Conservation (phyloP, 2,113 vertebrate genomes). For the Vanacampus margaritifer region DNA sequence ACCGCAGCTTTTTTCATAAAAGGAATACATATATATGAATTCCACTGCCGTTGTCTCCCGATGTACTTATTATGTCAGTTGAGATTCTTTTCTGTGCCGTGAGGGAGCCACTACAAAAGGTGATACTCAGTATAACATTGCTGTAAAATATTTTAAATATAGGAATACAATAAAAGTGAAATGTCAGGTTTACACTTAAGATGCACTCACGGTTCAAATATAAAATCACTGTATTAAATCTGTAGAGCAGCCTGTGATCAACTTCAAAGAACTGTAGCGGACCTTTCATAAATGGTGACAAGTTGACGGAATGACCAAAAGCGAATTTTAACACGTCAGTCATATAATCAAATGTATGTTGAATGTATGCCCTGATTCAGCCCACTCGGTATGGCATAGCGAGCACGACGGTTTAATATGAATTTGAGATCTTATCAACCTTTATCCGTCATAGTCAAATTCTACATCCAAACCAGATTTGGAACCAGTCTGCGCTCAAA, state of each 20-base stretch:
- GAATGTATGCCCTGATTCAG: too few relatives aligned
- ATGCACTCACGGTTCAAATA: not conserved
- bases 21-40: not conserved
- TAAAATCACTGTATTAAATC: not conserved
- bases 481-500: not conserved
- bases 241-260: not conserved
- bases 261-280: not conserved
- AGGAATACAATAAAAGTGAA: not conserved
- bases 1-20: not conserved
- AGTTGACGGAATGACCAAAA: too few relatives aligned
- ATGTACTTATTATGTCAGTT: not conserved
- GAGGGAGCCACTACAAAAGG: not conserved
- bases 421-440: not conserved
- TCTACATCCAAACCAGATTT: not conserved
- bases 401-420: not conserved
- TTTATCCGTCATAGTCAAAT: not conserved
- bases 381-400: not conserved
- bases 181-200: not conserved
- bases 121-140: not conserved
- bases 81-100: not conserved
- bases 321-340: too few relatives aligned
- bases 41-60: not conserved
- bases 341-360: not conserved
- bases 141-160: not conserved
- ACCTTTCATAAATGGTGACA: not conserved